Evolutionary conservation across 1,140 invertebrate genomes (phyloP).

Genomic region (Hermetia illucens): DNA sequence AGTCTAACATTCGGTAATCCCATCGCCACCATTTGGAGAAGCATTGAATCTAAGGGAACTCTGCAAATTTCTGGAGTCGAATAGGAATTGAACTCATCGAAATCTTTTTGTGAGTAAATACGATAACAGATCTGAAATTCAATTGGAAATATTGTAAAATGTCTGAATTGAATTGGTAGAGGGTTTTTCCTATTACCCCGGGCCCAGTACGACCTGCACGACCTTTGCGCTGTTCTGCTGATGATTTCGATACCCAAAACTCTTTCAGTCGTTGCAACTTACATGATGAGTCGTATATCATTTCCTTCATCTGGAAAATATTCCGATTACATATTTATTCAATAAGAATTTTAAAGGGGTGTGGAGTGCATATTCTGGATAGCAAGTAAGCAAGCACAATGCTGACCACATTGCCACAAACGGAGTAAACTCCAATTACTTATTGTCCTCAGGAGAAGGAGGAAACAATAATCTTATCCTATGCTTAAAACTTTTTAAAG

Average conservation of each 20-base stretch:
- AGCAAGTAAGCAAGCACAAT: no score
- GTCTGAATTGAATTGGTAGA: background rate
- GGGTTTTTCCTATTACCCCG: slow-evolving; percentile 13
- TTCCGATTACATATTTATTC: background rate
- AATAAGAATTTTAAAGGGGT: no score
- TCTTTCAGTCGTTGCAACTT: slow-evolving; percentile 84
- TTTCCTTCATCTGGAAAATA: slow-evolving; percentile 62
- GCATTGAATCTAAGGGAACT: slow-evolving; percentile 80
- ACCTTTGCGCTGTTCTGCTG: slow-evolving; percentile 93
- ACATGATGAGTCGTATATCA: slow-evolving; percentile 81
- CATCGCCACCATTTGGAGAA: slow-evolving; percentile 91
- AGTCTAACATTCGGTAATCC: slow-evolving; percentile 79
- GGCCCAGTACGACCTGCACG: slow-evolving; percentile 71
- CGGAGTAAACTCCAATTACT: no score
- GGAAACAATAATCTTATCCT: no score
- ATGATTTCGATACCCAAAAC: slow-evolving; percentile 95
- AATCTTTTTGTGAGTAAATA: slow-evolving; percentile 69
- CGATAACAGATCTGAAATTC: slow-evolving; percentile 44
- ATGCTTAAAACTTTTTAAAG: no score
- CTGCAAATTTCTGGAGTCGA: slow-evolving; percentile 82
- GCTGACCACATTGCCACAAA: no score
- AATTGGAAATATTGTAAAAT: background rate
- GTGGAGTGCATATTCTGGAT: no score
- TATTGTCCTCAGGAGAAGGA: no score
- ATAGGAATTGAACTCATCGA: slow-evolving; percentile 55